Base-by-base conservation (phyloP, 2,888 invertebrate genomes). In the Lucinisca nassula region DNA sequence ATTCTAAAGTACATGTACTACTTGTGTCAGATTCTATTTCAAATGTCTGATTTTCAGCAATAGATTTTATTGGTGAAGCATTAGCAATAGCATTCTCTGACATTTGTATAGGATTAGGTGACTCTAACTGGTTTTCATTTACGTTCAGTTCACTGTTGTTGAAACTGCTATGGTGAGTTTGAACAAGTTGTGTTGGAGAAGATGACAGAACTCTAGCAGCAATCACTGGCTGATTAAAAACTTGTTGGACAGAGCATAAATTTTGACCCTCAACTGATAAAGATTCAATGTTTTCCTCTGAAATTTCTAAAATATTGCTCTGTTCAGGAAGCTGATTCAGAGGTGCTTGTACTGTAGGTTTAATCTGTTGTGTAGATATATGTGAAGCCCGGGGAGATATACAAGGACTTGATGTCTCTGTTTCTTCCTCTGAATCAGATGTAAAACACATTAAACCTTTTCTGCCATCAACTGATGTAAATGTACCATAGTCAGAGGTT, bases 401-500 rank as follows among this genome's bases (percentile, higher is more conserved):
- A 30, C 72, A 37, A 27, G 82, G 76, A 27, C 82, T 76, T n/a
- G 45, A 40, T 32, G 67, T 35, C n/a, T 67, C 32, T 6, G 80
- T 79, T 58, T 58, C 78, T n/a, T 88, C 88, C 32, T 88, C 88
- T 30, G 90, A 90, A 40, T 91, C 92, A 40, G 91, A 91, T 51
- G 87, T 79, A 61, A 88, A 92, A 21, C 91, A 87, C 24, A 85
- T 45, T 79, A 83, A 83, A 21, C 92, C 91, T 76, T 86, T 87
- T 40, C 91, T 88, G 21, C 92, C 90, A 75, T 92, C 92, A 70
- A 89, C 83, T 12, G 90, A 90, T 17, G 90, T 91, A 45, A 92
- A 90, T 40, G 92, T 92, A 14, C 92, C 92, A 87, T 92, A 92
- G 30, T 92, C 92, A 49, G 92, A 92, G 14, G 91, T 91, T 70